These are phyloP conservation scores for Stenoptilia bipunctidactyla DNA, from an alignment of 2,888 invertebrate species.

Conservation along the genomic window DNA sequence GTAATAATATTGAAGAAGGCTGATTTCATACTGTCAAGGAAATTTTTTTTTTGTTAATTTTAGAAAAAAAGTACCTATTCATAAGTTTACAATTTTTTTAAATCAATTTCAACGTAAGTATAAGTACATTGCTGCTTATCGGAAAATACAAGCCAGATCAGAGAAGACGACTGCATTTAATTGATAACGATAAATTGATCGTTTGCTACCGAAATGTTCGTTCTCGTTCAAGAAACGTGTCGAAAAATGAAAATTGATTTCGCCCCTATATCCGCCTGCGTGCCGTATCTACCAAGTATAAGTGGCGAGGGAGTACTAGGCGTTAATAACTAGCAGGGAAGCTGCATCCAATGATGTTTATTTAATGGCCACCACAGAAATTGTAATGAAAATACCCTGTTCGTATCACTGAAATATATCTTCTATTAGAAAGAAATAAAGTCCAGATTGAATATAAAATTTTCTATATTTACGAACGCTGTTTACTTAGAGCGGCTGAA, in stretches of 20 bases:
- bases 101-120: no score
- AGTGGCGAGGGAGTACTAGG: slow-evolving; percentile 49
- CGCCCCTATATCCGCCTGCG: slow-evolving; percentile 53
- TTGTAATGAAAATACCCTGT: slow-evolving; percentile 8
- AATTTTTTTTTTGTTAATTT: no score
- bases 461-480: no score
- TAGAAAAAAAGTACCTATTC: no score
- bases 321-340: slow-evolving; percentile 64
- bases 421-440: slow-evolving; percentile 3
- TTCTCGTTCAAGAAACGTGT: neutral
- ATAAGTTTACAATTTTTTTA: no score
- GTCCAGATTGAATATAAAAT: no score
- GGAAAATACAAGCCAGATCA: no score
- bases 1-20: no score
- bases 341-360: slow-evolving; percentile 60
- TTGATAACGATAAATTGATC: neutral
- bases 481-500: no score
- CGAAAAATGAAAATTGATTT: slow-evolving; percentile 67
- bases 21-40: no score
- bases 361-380: slow-evolving; percentile 66
- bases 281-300: slow-evolving; percentile 61
- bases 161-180: neutral
- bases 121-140: no score
- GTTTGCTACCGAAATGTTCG: neutral
- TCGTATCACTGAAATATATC: neutral